Evolutionary conservation across 2,888 invertebrate genomes (phyloP).

Genomic region (Bursaphelenchus okinawaensis): DNA sequence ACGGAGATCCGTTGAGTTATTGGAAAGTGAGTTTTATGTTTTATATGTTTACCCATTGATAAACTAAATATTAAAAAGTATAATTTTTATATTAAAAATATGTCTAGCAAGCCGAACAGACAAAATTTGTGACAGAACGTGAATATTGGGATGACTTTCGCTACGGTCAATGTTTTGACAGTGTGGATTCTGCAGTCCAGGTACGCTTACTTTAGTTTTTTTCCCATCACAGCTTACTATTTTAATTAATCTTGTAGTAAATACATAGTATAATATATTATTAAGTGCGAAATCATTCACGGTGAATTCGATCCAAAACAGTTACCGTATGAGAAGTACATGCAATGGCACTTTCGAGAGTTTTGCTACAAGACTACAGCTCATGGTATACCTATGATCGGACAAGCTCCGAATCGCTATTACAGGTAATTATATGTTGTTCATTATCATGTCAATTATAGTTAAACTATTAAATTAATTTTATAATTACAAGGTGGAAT

Average conservation of each 20-base stretch:
- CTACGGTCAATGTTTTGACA: constrained; percentile 5
- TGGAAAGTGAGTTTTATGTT: constrained; percentile 17
- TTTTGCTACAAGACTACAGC: constrained; percentile 55
- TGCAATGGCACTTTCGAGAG: constrained; percentile 34
- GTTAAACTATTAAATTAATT: no score
- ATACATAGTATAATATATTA: no score
- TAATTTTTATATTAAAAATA: not conserved
- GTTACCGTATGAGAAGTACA: constrained; percentile 18
- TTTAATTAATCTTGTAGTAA: no score
- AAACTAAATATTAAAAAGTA: no score
- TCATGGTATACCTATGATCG: constrained; percentile 55
- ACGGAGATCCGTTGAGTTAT: constrained; percentile 47
- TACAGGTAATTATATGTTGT: constrained; percentile 31
- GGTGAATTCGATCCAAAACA: constrained; percentile 49
- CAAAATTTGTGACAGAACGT: constrained; percentile 49
- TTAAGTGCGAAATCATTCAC: constrained; percentile 48
- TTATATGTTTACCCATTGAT: no score
- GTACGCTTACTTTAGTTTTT: constrained; percentile 13
- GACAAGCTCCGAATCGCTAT: constrained; percentile 48
- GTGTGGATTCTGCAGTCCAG: constrained; percentile 39
- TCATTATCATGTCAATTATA: no score
- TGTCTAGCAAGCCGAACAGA: constrained; percentile 28
- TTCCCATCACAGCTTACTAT: no score
- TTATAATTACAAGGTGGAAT: no score
- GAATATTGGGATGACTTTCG: constrained; percentile 47